Evolutionary conservation across 2,113 vertebrate genomes (phyloP).

Genomic region (Corythoichthys haematopterus): DNA sequence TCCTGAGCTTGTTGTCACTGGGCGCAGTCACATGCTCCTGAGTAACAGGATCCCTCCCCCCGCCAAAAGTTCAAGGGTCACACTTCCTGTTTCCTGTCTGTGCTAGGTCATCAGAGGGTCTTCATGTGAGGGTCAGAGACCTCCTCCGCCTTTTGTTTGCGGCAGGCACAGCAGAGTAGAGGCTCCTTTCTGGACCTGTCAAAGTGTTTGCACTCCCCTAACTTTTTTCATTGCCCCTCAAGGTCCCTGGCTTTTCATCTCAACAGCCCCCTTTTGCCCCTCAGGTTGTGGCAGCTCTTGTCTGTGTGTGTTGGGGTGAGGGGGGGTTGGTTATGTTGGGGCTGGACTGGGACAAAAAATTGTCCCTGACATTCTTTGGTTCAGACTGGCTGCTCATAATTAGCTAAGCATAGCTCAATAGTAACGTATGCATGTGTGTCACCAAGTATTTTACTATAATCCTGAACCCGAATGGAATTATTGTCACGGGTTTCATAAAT

Average conservation of each 20-base stretch:
- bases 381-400: neutral
- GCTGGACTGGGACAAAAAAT: neutral
- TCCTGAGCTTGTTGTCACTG: slow-evolving; percentile 51
- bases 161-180: slow-evolving; percentile 17
- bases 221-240: slow-evolving; percentile 4
- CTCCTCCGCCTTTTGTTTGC: slow-evolving; percentile 65
- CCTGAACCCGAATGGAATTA: too few species aligned
- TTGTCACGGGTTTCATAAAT: too few species aligned
- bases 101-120: slow-evolving; percentile 70
- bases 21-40: slow-evolving; percentile 41
- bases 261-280: slow-evolving; percentile 5
- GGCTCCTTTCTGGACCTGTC: slow-evolving; percentile 47
- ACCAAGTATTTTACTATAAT: neutral
- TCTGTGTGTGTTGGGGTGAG: neutral
- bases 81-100: slow-evolving; percentile 78
- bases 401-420: neutral
- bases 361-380: neutral
- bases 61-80: slow-evolving; percentile 60
- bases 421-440: neutral
- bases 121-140: slow-evolving; percentile 60
- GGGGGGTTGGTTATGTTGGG: neutral
- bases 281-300: slow-evolving; percentile 4
- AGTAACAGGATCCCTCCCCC: slow-evolving; percentile 47
- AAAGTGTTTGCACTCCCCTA: slow-evolving; percentile 36
- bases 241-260: slow-evolving; percentile 17